Base-by-base conservation (phyloP, 2,797 vertebrate genomes). In the Pangasius larnaudii region DNA sequence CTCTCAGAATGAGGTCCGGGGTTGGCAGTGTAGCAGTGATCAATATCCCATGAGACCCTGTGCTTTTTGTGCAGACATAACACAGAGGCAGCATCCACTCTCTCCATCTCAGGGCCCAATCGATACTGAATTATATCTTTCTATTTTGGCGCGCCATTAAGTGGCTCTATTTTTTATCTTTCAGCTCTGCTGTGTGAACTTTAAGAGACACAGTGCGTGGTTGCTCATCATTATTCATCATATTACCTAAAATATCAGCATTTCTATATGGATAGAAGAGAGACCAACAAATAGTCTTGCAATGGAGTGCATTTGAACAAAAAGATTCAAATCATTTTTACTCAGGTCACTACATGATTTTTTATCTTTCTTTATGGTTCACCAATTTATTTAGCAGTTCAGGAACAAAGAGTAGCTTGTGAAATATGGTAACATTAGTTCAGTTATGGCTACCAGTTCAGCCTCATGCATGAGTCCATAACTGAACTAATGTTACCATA, bases 91-190 rank as follows among this genome's bases (percentile, higher is more conserved):
- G 67, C 77, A 51, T 78, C 61, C 74, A 51, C 88, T 91, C 90
- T 88, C 89, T 90, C 87, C 89, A 88, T 90, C 89, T 84, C 58
- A 85, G 83, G 92, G 92, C 92, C 74, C 87, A 74, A 95, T 96
- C 95, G 93, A 96, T 96, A 95, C 85, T 93, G 94, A 95, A 95
- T 95, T 94, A 96, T 95, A 93, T 95, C 91, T 87, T 88, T 92
- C 94, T 94, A 92, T 95, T 95, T 95, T 93, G 93, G 92, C 87
- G 84, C 90, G 92, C 90, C 86, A 89, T 95, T 94, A 94, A 93
- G 89, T 90, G 90, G 49, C 88, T 91, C 82, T 89, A 88, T 94
- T 93, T 92, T 95, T 95, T 93, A 91, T 92, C 93, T 90, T 88
- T 67, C 74, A 56, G 53, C 33, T 84, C 71, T 82, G 49, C 56